Conservation (phyloP, 2,797 vertebrate species). For the Scyliorhinus canicula region DNA sequence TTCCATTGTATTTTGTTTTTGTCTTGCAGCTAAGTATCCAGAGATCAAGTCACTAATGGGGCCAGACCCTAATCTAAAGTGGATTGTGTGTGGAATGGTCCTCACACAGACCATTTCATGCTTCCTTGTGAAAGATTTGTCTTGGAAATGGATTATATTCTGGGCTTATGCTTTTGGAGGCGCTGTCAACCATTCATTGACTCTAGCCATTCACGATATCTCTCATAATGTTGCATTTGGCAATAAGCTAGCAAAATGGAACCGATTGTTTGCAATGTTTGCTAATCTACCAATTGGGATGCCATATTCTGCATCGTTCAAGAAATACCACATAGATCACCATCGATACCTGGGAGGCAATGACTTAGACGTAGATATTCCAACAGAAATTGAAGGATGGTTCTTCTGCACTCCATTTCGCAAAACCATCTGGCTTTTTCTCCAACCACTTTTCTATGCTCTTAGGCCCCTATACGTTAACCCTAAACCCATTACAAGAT, state of each 20-base stretch:
- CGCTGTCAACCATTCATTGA: constrained; percentile 89
- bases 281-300: constrained; percentile 88
- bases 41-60: constrained; percentile 91
- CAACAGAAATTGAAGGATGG: constrained; percentile 86
- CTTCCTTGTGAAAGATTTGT: constrained; percentile 70
- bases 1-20: constrained; percentile 38
- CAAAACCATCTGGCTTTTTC: constrained; percentile 83
- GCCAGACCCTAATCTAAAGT: constrained; percentile 84
- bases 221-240: constrained; percentile 94
- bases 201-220: constrained; percentile 94
- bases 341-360: constrained; percentile 91
- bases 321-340: constrained; percentile 97
- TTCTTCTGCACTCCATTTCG: constrained; percentile 83
- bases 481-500: constrained; percentile 74
- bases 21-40: constrained; percentile 80
- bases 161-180: constrained; percentile 90
- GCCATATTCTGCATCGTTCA: constrained; percentile 90
- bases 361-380: constrained; percentile 82
- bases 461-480: constrained; percentile 81
- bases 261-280: constrained; percentile 90
- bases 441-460: constrained; percentile 84
- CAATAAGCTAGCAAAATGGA: constrained; percentile 71
- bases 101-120: constrained; percentile 77
- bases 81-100: constrained; percentile 86
- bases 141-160: constrained; percentile 95